Evolutionary conservation across 2,797 vertebrate genomes (phyloP).

Genomic region (Tapirus indicus): DNA sequence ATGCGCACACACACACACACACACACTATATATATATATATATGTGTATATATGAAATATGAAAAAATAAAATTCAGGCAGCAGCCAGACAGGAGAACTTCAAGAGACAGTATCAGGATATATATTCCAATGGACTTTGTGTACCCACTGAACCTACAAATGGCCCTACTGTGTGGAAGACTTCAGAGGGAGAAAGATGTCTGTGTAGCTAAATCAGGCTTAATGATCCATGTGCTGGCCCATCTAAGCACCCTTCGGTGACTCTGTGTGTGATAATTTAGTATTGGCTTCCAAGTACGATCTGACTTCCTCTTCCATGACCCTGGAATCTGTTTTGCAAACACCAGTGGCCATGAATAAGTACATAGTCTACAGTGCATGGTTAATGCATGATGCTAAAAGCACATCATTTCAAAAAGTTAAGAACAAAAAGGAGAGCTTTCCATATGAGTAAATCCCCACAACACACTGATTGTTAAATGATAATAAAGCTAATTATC

Average conservation of each 20-base stretch:
- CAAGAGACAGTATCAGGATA: not conserved
- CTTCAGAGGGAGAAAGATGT: not conserved
- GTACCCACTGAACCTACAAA: not conserved
- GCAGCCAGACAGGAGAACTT: not conserved
- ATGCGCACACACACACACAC: too few relatives aligned
- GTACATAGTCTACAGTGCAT: not conserved
- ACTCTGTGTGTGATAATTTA: not conserved
- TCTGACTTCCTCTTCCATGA: not conserved
- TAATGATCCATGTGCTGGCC: not conserved
- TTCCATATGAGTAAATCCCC: slow-evolving; percentile 25
- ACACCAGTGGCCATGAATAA: slow-evolving; percentile 16
- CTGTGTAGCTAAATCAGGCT: not conserved
- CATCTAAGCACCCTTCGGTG: not conserved
- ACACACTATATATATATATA: too few relatives aligned
- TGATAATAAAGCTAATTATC: slow-evolving; percentile 74
- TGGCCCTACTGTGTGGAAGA: not conserved
- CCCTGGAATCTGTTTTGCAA: slow-evolving; percentile 32
- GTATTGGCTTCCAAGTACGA: not conserved
- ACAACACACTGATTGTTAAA: slow-evolving; percentile 54
- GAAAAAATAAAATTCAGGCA: not conserved
- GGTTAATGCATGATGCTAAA: slow-evolving; percentile 70
- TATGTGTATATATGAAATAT: too few relatives aligned
- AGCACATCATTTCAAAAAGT: slow-evolving; percentile 69
- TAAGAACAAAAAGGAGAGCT: not conserved
- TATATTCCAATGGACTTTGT: not conserved